A percentile compares a stretch with the other conserved stretches of the same genome.
These are phyloP conservation scores for Anarsia innoxiella DNA, from an alignment of 2,888 invertebrate species.

Conservation along the genomic window DNA sequence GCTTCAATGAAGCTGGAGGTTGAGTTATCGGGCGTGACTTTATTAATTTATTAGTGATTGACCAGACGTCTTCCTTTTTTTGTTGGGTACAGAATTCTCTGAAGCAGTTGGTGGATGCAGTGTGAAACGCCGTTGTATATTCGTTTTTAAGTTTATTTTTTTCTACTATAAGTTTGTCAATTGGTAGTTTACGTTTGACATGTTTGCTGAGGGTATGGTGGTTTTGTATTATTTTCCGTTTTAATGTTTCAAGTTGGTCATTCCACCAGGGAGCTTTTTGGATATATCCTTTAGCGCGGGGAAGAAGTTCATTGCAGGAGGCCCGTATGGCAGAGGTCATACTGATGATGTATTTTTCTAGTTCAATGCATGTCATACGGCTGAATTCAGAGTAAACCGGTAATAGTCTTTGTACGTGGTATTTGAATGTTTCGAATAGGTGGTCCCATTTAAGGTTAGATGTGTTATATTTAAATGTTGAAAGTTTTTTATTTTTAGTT, in stretches of 20 bases:
- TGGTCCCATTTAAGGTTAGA: background rate
- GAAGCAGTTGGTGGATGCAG: slow-evolving; percentile 15
- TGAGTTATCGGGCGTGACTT: slow-evolving; percentile 10
- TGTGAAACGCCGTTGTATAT: slow-evolving; percentile 10
- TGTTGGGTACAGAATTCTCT: slow-evolving; percentile 21
- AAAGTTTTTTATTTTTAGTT: too few relatives aligned
- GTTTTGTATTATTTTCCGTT: slow-evolving; percentile 7
- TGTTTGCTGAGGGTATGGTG: slow-evolving; percentile 12
- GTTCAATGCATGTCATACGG: too few relatives aligned
- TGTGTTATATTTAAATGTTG: background rate
- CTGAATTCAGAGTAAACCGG: too few relatives aligned
- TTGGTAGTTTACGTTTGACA: background rate
- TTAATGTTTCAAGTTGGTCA: slow-evolving; percentile 8
- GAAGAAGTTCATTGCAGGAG: slow-evolving; percentile 1
- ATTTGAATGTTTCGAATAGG: too few relatives aligned
- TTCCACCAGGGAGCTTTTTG: slow-evolving; percentile 15
- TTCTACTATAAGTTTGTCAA: background rate
- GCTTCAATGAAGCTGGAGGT: slow-evolving; percentile 17
- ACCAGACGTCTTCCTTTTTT: slow-evolving; percentile 21
- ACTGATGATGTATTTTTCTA: too few relatives aligned
- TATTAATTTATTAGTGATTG: slow-evolving; percentile 19
- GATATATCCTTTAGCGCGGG: background rate
- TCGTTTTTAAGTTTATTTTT: background rate
- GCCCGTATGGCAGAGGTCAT: slow-evolving; percentile 2
- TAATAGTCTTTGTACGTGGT: too few relatives aligned